Percentiles rank a stretch among this genome's conserved stretches.
Evolutionary conservation across 2,113 vertebrate genomes (phyloP).

Genomic region (Prunella fulvescens): DNA sequence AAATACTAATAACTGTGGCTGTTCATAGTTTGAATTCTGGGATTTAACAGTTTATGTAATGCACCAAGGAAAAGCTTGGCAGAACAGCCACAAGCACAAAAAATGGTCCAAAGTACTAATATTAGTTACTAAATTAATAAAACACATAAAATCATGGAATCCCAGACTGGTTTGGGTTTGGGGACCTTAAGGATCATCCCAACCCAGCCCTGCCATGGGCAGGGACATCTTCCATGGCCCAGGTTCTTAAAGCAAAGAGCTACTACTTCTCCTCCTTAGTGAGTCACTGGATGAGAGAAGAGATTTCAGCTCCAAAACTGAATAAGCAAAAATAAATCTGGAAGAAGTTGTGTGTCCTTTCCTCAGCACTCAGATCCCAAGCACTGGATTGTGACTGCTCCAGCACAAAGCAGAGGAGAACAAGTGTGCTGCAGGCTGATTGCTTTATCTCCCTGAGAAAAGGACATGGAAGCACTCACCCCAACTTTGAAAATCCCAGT

Average conservation of each 20-base stretch:
- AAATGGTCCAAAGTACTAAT: neutral
- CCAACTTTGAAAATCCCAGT: constrained; percentile 99
- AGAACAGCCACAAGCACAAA: neutral
- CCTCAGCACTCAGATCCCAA: neutral
- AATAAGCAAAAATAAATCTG: neutral
- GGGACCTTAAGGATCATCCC: too few species aligned
- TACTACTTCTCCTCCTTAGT: neutral
- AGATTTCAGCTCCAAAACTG: neutral
- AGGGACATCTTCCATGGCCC: neutral
- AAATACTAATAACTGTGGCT: neutral
- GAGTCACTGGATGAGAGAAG: neutral
- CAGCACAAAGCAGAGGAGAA: neutral
- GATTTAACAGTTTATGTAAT: neutral
- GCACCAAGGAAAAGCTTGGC: neutral
- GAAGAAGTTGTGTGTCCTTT: neutral
- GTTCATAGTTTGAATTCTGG: neutral
- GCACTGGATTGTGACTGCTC: neutral
- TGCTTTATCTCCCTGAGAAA: neutral
- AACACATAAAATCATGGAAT: neutral
- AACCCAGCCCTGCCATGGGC: neutral
- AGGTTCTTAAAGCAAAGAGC: neutral
- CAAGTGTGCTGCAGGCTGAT: neutral
- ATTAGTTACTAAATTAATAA: neutral
- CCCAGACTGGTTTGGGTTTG: neutral
- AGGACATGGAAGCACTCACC: constrained; percentile 78